Percentiles rank a stretch among this genome's conserved stretches.
These are phyloP conservation scores for Melanerpes formicivorus DNA, from an alignment of 2,113 vertebrate species.

Conservation along the genomic window DNA sequence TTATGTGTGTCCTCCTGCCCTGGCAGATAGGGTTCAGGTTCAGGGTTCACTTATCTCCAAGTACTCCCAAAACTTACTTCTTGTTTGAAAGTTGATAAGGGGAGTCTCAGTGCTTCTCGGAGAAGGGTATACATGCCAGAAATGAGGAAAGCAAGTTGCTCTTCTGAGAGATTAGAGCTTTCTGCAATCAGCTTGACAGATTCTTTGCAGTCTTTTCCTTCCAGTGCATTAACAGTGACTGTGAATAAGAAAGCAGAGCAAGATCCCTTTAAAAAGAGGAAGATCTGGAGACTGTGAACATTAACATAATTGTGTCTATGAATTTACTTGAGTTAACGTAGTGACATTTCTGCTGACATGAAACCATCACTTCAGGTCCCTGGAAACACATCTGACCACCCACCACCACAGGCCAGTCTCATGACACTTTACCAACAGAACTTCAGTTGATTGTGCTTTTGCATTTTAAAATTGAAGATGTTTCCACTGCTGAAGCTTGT, in stretches of 20 bases:
- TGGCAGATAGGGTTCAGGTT: not conserved
- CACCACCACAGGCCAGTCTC: not conserved
- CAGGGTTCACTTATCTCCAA: not conserved
- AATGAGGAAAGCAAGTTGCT: slow-evolving; percentile 79
- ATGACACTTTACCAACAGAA: not conserved
- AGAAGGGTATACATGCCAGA: slow-evolving; percentile 84
- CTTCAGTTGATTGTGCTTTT: not conserved
- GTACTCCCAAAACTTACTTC: slow-evolving; percentile 72
- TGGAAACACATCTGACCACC: not conserved
- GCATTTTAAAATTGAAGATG: not conserved
- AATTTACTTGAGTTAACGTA: not conserved
- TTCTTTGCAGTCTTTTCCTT: slow-evolving; percentile 86
- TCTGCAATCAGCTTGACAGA: slow-evolving; percentile 76
- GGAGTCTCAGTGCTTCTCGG: slow-evolving; percentile 81
- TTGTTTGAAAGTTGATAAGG: slow-evolving; percentile 79
- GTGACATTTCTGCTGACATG: not conserved
- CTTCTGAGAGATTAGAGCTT: slow-evolving; percentile 75
- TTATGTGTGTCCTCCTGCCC: not conserved
- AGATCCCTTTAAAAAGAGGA: not conserved
- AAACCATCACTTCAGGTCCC: not conserved
- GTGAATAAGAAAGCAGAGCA: slow-evolving; percentile 6
- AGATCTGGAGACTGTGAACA: not conserved
- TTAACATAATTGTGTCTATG: not conserved
- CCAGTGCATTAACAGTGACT: slow-evolving; percentile 85
- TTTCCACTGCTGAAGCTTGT: not conserved